A percentile compares a stretch with the other conserved stretches of the same genome.
These are phyloP conservation scores for Euspilapteryx auroguttella DNA, from an alignment of 2,888 invertebrate species.

Conservation along the genomic window DNA sequence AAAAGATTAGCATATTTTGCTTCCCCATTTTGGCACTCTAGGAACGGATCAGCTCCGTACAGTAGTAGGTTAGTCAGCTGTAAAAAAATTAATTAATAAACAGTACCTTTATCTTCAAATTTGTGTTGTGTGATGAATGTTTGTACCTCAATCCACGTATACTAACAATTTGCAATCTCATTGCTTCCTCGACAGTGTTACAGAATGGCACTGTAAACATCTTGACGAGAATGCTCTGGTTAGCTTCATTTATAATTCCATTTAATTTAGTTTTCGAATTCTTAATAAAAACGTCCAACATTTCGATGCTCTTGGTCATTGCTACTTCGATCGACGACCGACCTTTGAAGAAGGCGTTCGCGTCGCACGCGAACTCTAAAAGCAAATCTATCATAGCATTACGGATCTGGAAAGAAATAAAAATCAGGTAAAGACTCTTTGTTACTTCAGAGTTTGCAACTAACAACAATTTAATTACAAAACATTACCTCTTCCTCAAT, in stretches of 20 bases:
- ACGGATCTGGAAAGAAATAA: slow-evolving; percentile 21
- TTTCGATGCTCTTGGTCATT: slow-evolving; percentile 17
- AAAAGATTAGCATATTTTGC: slow-evolving; percentile 27
- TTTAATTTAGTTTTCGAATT: slow-evolving; percentile 26
- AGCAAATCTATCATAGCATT: slow-evolving; percentile 22
- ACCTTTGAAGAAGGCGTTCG: slow-evolving; percentile 22
- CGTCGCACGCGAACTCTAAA: slow-evolving; percentile 23
- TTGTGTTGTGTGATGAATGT: no score
- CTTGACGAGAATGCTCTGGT: slow-evolving; percentile 32
- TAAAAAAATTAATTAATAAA: slow-evolving; percentile 7
- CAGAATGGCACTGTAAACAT: slow-evolving; percentile 27
- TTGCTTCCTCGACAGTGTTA: slow-evolving; percentile 15
- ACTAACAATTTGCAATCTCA: slow-evolving; percentile 24
- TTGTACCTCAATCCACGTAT: no score
- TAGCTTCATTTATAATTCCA: slow-evolving; percentile 22
- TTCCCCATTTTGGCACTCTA: slow-evolving; percentile 22
- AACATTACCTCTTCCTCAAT: slow-evolving; percentile 16
- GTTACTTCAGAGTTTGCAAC: no score
- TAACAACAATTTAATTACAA: no score
- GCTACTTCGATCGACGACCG: slow-evolving; percentile 26
- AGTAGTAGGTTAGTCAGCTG: slow-evolving; percentile 34
- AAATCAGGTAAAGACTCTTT: no score
- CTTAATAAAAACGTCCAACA: slow-evolving; percentile 27
- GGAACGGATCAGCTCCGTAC: slow-evolving; percentile 35
- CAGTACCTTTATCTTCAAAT: no score